Evolutionary conservation across 2,113 vertebrate species (phyloP).

Genomic region (Trematomus loennbergii): DNA sequence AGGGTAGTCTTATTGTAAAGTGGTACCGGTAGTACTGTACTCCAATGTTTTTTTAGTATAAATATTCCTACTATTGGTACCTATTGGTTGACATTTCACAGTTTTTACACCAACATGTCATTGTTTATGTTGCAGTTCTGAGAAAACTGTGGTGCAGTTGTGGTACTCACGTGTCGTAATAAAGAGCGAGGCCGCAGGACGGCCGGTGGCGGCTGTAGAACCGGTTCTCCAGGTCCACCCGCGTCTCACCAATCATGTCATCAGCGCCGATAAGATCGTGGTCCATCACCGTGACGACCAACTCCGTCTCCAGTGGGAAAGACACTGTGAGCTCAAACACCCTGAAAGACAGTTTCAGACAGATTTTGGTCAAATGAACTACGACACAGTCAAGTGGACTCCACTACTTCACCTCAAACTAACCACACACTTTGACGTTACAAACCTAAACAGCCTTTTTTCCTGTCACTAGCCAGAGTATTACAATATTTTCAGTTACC

Average conservation of each 20-base stretch:
- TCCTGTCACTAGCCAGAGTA: no score
- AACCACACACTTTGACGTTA: no score
- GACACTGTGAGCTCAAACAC: constrained; percentile 92
- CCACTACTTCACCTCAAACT: no score
- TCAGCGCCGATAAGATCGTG: constrained; percentile 93
- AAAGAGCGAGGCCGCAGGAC: constrained; percentile 88
- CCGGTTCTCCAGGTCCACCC: constrained; percentile 92
- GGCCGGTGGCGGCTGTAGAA: constrained; percentile 94
- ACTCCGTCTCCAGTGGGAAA: constrained; percentile 91
- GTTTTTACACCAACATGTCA: background rate
- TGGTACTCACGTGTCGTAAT: constrained; percentile 86
- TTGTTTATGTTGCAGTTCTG: background rate
- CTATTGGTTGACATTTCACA: background rate
- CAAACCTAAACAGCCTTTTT: no score
- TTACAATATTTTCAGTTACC: no score
- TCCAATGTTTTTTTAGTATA: background rate
- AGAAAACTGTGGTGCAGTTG: background rate
- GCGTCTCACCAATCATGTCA: constrained; percentile 92
- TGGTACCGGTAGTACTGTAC: no score
- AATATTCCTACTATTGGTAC: background rate
- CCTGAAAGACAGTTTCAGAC: constrained; percentile 73
- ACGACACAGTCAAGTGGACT: no score
- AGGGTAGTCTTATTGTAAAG: no score
- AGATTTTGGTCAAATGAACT: background rate
- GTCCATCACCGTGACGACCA: constrained; percentile 88